A percentile compares a stretch with the other conserved stretches of the same genome.
Evolutionary conservation across 2,888 invertebrate genomes (phyloP).

Genomic region (Ennomos fuscantarius): DNA sequence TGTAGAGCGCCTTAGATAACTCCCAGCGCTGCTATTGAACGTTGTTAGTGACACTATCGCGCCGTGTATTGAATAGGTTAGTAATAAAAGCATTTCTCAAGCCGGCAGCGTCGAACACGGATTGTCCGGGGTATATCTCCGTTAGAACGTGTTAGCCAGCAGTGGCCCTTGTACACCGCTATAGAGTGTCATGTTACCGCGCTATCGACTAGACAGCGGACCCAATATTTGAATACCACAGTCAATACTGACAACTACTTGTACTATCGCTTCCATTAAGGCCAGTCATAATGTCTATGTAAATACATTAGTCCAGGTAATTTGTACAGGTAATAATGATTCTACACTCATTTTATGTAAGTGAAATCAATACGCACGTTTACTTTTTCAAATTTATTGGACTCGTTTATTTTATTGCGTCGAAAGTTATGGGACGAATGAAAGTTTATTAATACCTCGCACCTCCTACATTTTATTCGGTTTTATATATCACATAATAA

Average conservation of each 20-base stretch:
- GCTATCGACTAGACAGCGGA: constrained; percentile 62
- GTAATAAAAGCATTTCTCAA: constrained; percentile 52
- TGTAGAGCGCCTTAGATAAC: constrained; percentile 55
- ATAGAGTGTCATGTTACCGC: constrained; percentile 62
- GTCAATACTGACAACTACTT: constrained; percentile 58
- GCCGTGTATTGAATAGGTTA: constrained; percentile 53
- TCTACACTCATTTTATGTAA: constrained; percentile 15
- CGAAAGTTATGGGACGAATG: constrained; percentile 2
- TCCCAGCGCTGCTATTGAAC: constrained; percentile 48
- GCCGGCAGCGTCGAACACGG: constrained; percentile 35
- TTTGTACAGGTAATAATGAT: constrained; percentile 47
- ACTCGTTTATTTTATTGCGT: constrained; percentile 16
- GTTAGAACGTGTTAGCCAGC: constrained; percentile 34
- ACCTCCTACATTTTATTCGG: constrained; percentile 8
- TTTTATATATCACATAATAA: constrained; percentile 4
- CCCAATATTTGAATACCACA: constrained; percentile 65
- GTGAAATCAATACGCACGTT: constrained; percentile 27
- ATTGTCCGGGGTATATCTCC: constrained; percentile 36
- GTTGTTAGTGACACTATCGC: constrained; percentile 53
- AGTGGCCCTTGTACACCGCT: constrained; percentile 50
- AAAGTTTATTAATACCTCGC: constrained; percentile 7
- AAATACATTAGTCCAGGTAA: constrained; percentile 50
- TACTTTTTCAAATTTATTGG: constrained; percentile 20
- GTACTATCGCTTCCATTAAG: constrained; percentile 52
- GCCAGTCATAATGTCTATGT: constrained; percentile 50